Base-by-base conservation (phyloP, 2,888 invertebrate genomes). In the Monoplex corrugatus region DNA sequence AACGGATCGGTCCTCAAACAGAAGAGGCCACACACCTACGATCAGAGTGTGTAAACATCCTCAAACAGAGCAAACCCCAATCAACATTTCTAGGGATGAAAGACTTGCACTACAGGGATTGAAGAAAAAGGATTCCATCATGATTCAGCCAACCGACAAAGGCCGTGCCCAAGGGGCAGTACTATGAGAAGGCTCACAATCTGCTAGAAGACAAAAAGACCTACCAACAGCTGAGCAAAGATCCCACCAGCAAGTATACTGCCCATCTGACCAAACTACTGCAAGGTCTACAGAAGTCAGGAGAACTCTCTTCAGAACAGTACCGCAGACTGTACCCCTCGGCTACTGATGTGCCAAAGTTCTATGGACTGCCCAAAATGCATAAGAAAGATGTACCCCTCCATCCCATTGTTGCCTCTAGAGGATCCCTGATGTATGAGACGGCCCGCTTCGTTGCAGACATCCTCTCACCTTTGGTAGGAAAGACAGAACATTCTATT, bases 201-300 rank as follows among this genome's bases (percentile, higher is more conserved):
- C 80, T 80, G 0, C 35, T 80, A 23, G 35, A 43, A 19, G 80
- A 80, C 35, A 80, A 16, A 19, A 80, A 80, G 35, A 80, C 80
- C 80, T 80, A 80, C 80, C 80, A 35, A 35, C 38, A 13, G 16
- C 80, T 80, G 38, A 80, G 23, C 16, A 80, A 80, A 35, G 80
- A 80, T 35, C 80, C 80, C 23, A 80, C 80, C 43, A 43, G 38
- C 32, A 80, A 35, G 32, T 80, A 80, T n/a, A 40, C 19, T 19
- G 19, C 32, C n/a, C n/a, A n/a, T n/a, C n/a, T n/a, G n/a, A n/a
- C n/a, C n/a, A 80, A 38, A 80, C 43, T 43, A 19, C 35, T 40
- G 16, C 80, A 80, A 80, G 13, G 16, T n/a, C 35, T 68, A 28
- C 19, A 28, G 28, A 68, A 72, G 23, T 72, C 0, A 19, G 35